A percentile compares a stretch with the other conserved stretches of the same genome.
Conservation (phyloP, 2,888 invertebrate species). For the Coelopa pilipes region DNA sequence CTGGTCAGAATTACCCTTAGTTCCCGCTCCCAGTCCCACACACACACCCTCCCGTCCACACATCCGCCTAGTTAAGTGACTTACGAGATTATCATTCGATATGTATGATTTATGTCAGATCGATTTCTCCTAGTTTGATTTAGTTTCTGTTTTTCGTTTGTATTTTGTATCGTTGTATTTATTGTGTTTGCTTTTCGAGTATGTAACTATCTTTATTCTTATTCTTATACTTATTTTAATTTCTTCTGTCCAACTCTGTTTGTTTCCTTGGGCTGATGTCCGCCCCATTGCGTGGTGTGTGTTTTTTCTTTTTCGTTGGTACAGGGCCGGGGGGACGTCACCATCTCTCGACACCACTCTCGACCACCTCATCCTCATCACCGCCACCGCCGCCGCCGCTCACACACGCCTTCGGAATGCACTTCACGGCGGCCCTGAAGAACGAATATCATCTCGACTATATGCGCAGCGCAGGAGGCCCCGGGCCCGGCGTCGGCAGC, state of each 20-base stretch:
- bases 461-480: constrained; percentile 54
- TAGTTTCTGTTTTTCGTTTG: constrained; percentile 1
- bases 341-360: constrained; percentile 55
- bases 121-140: constrained; percentile 1
- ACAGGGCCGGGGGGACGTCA: constrained; percentile 65
- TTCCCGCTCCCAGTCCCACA: too few relatives aligned
- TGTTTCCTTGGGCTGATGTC: constrained; percentile 66
- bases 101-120: not conserved
- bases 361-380: constrained; percentile 56
- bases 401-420: constrained; percentile 61
- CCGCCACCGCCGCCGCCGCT: constrained; percentile 59
- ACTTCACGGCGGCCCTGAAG: constrained; percentile 62
- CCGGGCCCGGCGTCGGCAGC: constrained; percentile 50
- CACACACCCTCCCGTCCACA: too few relatives aligned
- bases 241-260: constrained; percentile 50
- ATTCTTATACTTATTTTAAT: constrained; percentile 30
- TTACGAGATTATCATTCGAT: too few relatives aligned
- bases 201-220: constrained; percentile 29
- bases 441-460: constrained; percentile 63
- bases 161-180: constrained; percentile 16
- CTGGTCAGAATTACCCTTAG: too few relatives aligned
- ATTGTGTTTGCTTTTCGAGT: constrained; percentile 17
- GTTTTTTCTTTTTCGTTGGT: constrained; percentile 66
- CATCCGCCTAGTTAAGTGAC: too few relatives aligned
- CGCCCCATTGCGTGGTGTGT: constrained; percentile 67